Evolutionary conservation across 1,140 invertebrate genomes (phyloP), one percentile per base, ranked within the genome.

Genomic region (Chrysopa pallens): DNA sequence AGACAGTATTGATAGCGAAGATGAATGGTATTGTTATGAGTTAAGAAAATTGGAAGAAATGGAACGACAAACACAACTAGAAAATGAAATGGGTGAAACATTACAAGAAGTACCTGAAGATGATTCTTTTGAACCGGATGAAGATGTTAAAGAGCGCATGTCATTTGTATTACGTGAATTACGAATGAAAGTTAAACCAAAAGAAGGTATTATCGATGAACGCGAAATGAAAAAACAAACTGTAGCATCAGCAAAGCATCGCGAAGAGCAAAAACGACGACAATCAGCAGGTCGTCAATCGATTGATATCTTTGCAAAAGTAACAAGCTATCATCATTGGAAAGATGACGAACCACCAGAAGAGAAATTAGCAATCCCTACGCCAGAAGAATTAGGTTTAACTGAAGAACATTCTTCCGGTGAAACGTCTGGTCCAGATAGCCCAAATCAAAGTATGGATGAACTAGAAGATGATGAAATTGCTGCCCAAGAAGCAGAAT

Each of bases 21-120:
- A 92, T 55, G 86, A 91, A 64, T 92, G 87, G 80, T 92, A 89
- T 52, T 84, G 82, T 47, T 88, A 92, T 57, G 87, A 90, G 54
- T 54, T 90, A 40, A 68, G 80, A 38, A 87, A 90, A 60, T 57
- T 92, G 31, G 83, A 91, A 61, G 81, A 89, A 64, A 67, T 90
- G 54, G 87, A 92, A 59, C 67, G 78, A 46, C 78, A 80, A 46
- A 73, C 73, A 6, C 72, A 78, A 49, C 52, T 77, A 29, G 77
- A 80, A 52, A 55, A 64, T 11, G 78, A 79, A 49, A 69, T 73
- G 56, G 69, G 69, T 45, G 64, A 70, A 45, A 66, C 69, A 1
- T 53, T 75, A 12, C 59, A 68, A 5, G 73, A 79, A 60, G 69
- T 73, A 53, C 64, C 70, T 11, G 72, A 74, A 57, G 50, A 59